Evolutionary conservation across 2,113 vertebrate species (phyloP), one percentile per base, ranked within the genome.

Genomic region (Corvus hawaiiensis): DNA sequence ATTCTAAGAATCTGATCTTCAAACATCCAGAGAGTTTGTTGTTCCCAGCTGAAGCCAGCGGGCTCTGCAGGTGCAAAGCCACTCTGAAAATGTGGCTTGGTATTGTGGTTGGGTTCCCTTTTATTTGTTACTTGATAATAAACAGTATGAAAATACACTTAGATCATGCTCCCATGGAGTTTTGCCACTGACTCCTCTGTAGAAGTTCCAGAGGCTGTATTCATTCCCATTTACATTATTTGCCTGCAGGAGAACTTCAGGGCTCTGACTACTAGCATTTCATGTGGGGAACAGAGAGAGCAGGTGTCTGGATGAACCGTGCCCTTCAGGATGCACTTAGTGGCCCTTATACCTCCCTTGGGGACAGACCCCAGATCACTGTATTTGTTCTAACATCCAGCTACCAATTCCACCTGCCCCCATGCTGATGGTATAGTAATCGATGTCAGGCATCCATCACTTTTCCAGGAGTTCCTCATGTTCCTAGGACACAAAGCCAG

Each of bases 21-120:
- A 93, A 71, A 85, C 2, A 8, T 43, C 16, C 32, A 21, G 48
- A 79, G 51, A 71, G 28, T 72, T 82, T 79, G 64, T 78, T 95
- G 49, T 62, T 92, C 18, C 41, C 67, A 91, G 43, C 69, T 95
- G 87, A 95, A 94, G 67, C 71, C 24, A 89, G 78, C 48, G 75
- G 62, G 67, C 46, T 76, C 63, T 94, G 91, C 93, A 97, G 94
- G 94, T 94, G 91, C 91, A 94, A 87, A 96, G 75, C 49, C 66
- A 55, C 51, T 89, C 49, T 79, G 84, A 87, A 93, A 91, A 91
- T 93, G 41, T 9, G 9, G 17, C 66, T 93, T 82, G 66, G 27
- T 93, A 59, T 89, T 93, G 93, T 87, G 84, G 72, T 82, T 93
- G 62, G 16, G 58, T 73, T 92, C 49, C 20, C 27, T 80, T 82